phyloP scores from a whole-genome alignment of 2,888 invertebrate species.

The Entomobrya multifasciata region DNA sequence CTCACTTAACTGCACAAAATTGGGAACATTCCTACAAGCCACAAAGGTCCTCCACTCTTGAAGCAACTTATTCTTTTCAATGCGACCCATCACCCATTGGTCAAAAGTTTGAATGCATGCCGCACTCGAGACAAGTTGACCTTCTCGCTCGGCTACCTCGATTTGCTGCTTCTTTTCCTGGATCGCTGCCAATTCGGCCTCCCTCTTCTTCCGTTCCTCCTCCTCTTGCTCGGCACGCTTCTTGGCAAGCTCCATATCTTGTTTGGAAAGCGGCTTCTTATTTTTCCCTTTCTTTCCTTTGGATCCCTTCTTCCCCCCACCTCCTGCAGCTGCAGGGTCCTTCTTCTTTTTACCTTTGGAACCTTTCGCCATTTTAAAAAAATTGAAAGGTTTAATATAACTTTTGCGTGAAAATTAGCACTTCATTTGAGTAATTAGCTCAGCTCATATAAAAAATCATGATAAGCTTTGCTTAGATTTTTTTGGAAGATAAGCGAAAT shows the following conservation, averaged over 20 bases:
- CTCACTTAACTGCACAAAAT: slow-evolving; percentile 73
- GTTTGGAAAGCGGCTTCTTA: slow-evolving; percentile 51
- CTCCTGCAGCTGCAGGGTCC: not conserved
- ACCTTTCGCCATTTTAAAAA: slow-evolving; percentile 46
- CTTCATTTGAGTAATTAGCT: no score
- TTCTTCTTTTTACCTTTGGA: slow-evolving; percentile 53
- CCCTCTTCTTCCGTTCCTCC: slow-evolving; percentile 61
- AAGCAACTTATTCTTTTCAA: slow-evolving; percentile 49
- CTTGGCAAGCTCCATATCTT: slow-evolving; percentile 75
- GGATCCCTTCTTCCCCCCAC: slow-evolving; percentile 50
- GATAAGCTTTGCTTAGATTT: no score
- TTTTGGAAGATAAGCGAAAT: no score
- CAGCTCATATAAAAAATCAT: no score
- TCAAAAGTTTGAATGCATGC: slow-evolving; percentile 74
- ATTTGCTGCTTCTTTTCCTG: slow-evolving; percentile 64
- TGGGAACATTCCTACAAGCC: slow-evolving; percentile 76
- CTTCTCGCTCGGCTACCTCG: slow-evolving; percentile 54
- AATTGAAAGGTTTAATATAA: no score
- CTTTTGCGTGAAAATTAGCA: no score
- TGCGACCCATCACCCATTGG: slow-evolving; percentile 69
- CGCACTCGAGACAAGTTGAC: slow-evolving; percentile 72
- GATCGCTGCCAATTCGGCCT: slow-evolving; percentile 62
- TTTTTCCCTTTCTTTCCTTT: slow-evolving; percentile 11
- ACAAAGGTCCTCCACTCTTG: slow-evolving; percentile 75
- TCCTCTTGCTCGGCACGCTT: slow-evolving; percentile 70